Percentiles rank a stretch among this genome's conserved stretches.
Conservation (phyloP, 35 echinoderm and acorn worm species). For the Eucidaris tribuloides region DNA sequence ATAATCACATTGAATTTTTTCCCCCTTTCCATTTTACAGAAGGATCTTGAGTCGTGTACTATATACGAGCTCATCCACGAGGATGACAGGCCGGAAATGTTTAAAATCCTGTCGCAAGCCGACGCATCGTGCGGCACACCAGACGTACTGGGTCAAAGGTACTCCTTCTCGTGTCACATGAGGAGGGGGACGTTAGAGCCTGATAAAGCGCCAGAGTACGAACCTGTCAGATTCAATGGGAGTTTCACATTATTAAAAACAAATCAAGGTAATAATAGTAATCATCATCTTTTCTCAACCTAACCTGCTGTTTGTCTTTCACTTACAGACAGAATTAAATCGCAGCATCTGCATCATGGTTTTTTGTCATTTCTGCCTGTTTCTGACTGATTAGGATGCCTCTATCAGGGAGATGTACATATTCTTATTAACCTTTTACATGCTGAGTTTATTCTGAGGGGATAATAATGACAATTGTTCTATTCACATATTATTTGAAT, state of each 20-base stretch:
- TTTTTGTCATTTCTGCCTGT: too few species aligned
- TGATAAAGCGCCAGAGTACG: conserved; percentile 59
- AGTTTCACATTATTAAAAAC: conserved; percentile 74
- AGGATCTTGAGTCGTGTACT: conserved; percentile 75
- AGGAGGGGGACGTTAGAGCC: conserved; percentile 54
- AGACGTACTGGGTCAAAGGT: conserved; percentile 52
- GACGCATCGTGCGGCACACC: conserved; percentile 47
- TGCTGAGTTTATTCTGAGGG: too few species aligned
- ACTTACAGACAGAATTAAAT: too few species aligned
- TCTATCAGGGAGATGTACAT: too few species aligned
- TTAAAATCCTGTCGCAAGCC: conserved; percentile 84
- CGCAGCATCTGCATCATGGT: too few species aligned
- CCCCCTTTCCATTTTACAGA: conserved; percentile 29
- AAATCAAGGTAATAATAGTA: conserved; percentile 41
- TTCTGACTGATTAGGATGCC: too few species aligned
- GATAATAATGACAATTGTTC: too few species aligned
- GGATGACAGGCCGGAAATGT: conserved; percentile 95
- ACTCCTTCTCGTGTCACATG: conserved; percentile 73
- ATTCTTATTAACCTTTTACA: too few species aligned
- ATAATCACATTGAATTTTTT: too few species aligned
- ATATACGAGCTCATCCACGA: conserved; percentile 94
- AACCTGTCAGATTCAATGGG: conserved; percentile 77
- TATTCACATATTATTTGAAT: too few species aligned
- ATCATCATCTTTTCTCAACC: background rate
- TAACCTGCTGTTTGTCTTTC: too few species aligned